These are phyloP conservation scores for Leucoptera coffeella DNA, from an alignment of 2,888 invertebrate genomes.

Conservation along the genomic window DNA sequence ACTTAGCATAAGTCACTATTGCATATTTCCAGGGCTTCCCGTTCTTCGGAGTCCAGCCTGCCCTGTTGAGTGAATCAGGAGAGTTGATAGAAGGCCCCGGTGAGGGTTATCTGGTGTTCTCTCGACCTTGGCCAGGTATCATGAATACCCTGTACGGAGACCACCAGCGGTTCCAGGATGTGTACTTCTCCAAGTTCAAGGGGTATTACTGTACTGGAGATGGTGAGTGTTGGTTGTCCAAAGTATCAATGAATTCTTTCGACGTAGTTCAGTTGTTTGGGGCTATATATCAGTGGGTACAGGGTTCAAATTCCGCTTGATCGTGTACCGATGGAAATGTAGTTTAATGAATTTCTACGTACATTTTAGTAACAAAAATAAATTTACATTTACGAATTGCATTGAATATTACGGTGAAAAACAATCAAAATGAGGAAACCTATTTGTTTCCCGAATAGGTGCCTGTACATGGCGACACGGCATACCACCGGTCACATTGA, in stretches of 20 bases:
- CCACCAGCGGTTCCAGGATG: conserved; percentile 83
- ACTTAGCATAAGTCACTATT: conserved; percentile 1
- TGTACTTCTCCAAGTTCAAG: conserved; percentile 93
- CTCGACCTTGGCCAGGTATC: conserved; percentile 96
- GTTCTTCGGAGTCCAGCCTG: conserved; percentile 94
- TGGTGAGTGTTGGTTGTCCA: conserved; percentile 49
- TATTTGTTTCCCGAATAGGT: no score
- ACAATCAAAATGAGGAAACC: no score
- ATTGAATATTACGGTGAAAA: no score
- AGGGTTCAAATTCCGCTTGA: no score
- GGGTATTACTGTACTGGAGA: conserved; percentile 98
- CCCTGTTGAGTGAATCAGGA: conserved; percentile 82
- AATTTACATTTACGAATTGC: no score
- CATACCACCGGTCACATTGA: no score
- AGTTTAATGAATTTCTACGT: no score
- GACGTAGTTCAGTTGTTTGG: no score
- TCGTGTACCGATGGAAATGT: no score
- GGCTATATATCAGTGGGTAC: no score
- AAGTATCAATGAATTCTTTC: not conserved
- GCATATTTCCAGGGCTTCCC: conserved; percentile 70
- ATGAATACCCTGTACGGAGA: conserved; percentile 92
- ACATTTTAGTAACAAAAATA: no score
- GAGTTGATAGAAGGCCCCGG: conserved; percentile 78
- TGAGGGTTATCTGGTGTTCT: conserved; percentile 92
- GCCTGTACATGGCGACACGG: no score